A percentile compares a stretch with the other conserved stretches of the same genome.
Evolutionary conservation across 2,888 invertebrate genomes (phyloP).

Genomic region (Drosophila heteroneura): DNA sequence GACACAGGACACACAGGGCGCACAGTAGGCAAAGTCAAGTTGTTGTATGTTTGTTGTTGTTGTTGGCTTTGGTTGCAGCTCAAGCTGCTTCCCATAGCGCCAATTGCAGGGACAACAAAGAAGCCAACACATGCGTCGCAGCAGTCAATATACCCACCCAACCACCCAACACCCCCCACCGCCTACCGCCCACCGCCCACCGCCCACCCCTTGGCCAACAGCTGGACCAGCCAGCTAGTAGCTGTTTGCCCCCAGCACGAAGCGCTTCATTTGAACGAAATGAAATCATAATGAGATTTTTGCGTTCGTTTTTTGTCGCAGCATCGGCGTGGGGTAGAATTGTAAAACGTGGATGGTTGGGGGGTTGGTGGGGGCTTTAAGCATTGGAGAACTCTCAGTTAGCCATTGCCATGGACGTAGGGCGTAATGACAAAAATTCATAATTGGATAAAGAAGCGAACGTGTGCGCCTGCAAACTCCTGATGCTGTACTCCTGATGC

Average conservation of each 20-base stretch:
- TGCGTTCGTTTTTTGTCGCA: slow-evolving; percentile 69
- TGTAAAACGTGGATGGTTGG: background rate
- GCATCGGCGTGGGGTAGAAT: background rate
- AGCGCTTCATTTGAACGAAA: slow-evolving; percentile 80
- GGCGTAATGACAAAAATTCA: slow-evolving; percentile 79
- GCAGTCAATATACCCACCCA: slow-evolving; percentile 4
- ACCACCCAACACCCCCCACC: background rate
- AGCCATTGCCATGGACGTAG: slow-evolving; percentile 70
- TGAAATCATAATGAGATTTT: slow-evolving; percentile 81
- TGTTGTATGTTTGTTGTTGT: slow-evolving; percentile 19
- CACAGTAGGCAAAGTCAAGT: slow-evolving; percentile 43
- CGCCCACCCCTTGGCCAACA: slow-evolving; percentile 17
- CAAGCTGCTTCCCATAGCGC: slow-evolving; percentile 58
- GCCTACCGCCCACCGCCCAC: background rate
- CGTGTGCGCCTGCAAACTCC: slow-evolving; percentile 48
- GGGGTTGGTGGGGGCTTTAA: background rate
- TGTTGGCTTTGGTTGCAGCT: slow-evolving; percentile 43
- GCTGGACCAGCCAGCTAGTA: slow-evolving; percentile 56
- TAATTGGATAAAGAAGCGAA: slow-evolving; percentile 79
- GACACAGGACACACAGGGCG: slow-evolving; percentile 16
- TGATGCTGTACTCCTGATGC: background rate
- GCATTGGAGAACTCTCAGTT: slow-evolving; percentile 32
- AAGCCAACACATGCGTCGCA: slow-evolving; percentile 66
- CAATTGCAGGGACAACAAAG: slow-evolving; percentile 69
- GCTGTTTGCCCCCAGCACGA: slow-evolving; percentile 61